Percentiles rank a stretch among this genome's conserved stretches.
Evolutionary conservation across 1,140 invertebrate genomes (phyloP).

Genomic region (Brachionus rotundiformis): DNA sequence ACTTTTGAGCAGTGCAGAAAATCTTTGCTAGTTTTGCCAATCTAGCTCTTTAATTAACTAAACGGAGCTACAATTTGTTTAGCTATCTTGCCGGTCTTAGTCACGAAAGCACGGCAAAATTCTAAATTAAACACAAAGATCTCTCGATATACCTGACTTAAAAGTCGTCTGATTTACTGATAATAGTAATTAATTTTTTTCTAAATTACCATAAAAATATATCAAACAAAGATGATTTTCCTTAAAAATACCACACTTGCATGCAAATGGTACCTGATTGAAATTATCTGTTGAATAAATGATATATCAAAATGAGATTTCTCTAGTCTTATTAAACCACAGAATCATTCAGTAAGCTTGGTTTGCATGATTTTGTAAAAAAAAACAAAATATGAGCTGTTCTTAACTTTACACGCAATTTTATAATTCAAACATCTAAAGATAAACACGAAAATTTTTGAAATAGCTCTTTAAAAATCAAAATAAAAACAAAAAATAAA

Average conservation of each 20-base stretch:
- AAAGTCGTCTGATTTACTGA: not conserved
- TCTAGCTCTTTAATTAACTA: conserved; percentile 22
- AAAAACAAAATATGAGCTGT: conserved; percentile 29
- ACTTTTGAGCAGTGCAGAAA: not conserved
- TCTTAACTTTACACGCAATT: conserved; percentile 48
- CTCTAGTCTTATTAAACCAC: not conserved
- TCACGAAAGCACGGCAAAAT: conserved; percentile 1
- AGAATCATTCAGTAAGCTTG: conserved; percentile 21
- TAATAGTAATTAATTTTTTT: not conserved
- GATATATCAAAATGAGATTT: conserved; percentile 5
- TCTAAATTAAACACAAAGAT: conserved; percentile 9
- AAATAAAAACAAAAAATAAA: conserved; percentile 34
- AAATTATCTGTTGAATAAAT: conserved; percentile 5
- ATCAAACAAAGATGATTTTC: not conserved
- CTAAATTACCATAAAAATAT: not conserved
- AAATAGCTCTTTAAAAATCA: conserved; percentile 39
- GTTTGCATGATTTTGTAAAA: conserved; percentile 33
- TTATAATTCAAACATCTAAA: conserved; percentile 39
- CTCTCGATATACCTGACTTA: not conserved
- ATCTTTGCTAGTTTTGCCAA: not conserved
- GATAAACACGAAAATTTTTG: conserved; percentile 38
- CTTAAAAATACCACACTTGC: not conserved
- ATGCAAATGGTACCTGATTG: conserved; percentile 1
- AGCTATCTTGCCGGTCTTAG: conserved; percentile 22
- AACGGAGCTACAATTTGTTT: conserved; percentile 31